Base-by-base conservation (phyloP, 2,113 vertebrate genomes). In the Chionis minor region DNA sequence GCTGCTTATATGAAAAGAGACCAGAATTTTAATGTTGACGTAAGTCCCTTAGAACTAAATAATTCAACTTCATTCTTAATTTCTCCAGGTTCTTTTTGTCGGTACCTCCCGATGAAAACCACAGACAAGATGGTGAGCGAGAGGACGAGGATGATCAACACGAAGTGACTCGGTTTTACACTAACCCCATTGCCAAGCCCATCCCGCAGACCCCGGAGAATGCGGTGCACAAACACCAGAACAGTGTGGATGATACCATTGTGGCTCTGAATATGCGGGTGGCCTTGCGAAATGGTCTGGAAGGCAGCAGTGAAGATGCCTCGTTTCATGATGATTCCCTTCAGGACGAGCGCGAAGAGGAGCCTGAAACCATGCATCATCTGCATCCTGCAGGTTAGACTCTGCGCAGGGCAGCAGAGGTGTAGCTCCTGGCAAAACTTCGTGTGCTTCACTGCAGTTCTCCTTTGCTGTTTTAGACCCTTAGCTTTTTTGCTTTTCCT, bases 291-390 rank as follows among this genome's bases (percentile, higher is more conserved):
- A 99, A 98, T 8, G 99, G 98, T 1, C 97, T 99, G 81, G 99
- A 99, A 94, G 98, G 98, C 97, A 99, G 99, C 98, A 99, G 98
- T 5, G 99, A 99, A 40, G 99, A 99, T 3, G 95, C 98, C 3
- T 99, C 99, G 8, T 98, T 98, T 27, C 99, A 98, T 3, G 99
- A 99, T 8, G 99, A 99, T 51, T 99, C 99, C 54, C 91, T 99
- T 83, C 99, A 99, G 89, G 99, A 99, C 30, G 99, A 99, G 8
- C 86, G 96, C 2, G 99, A 99, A 4, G 98, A 99, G 78, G 97
- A 98, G 95, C 73, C 95, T 1, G 98, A 99, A 15, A 38, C 84
- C 0, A 56, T 91, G 27, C 98, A 94, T 30, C 79, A 98, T 24
- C 96, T 97, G 32, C 99, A 99, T 22, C 99, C 99, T 4, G 99